phyloP scores from a whole-genome alignment of 2,113 vertebrate species.

The Macrotis lagotis region DNA sequence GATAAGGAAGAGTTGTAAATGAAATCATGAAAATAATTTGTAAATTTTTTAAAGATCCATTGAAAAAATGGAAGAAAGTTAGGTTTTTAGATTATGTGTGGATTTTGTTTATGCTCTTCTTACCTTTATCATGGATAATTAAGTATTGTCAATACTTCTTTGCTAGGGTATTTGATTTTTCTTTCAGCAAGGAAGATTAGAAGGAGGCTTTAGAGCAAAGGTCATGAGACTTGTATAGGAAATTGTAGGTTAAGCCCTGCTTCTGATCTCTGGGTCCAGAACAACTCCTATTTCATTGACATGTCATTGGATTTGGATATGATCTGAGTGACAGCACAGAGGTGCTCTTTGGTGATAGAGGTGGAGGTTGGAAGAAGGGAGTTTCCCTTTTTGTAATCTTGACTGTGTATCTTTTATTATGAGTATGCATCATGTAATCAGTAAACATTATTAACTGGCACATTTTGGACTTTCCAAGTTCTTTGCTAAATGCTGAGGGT shows the following conservation, averaged over 20 bases:
- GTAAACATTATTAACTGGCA: neutral
- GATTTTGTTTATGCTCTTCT: constrained; percentile 55
- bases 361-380: constrained; percentile 48
- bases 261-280: constrained; percentile 86
- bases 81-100: constrained; percentile 56
- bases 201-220: constrained; percentile 81
- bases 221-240: constrained; percentile 85
- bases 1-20: neutral
- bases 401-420: constrained; percentile 85
- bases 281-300: constrained; percentile 85
- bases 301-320: constrained; percentile 84
- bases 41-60: no score
- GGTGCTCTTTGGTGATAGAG: constrained; percentile 82
- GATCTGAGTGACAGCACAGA: constrained; percentile 79
- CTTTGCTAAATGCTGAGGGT: neutral
- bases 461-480: neutral
- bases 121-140: constrained; percentile 76
- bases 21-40: neutral
- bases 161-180: constrained; percentile 74
- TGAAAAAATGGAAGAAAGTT: constrained; percentile 53
- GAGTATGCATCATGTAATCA: constrained; percentile 77
- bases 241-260: constrained; percentile 92
- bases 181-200: constrained; percentile 76
- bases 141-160: constrained; percentile 76
- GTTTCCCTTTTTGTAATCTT: constrained; percentile 82